Percentiles rank a stretch among this genome's conserved stretches.
Evolutionary conservation across 1,140 invertebrate species (phyloP).

Genomic region (Orius insidiosus): DNA sequence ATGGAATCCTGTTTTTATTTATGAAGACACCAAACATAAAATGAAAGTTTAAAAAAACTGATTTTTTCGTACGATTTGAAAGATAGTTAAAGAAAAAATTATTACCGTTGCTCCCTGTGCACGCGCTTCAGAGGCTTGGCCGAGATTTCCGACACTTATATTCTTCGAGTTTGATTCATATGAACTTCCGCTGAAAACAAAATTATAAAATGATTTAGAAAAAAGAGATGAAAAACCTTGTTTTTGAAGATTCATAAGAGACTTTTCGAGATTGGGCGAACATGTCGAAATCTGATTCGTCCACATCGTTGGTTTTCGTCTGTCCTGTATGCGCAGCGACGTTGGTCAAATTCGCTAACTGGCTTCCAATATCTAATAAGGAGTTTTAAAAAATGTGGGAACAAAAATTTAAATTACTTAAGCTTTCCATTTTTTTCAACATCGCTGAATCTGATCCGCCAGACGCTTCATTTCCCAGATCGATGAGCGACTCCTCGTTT

Average conservation of each 20-base stretch:
- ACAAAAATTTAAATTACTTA: constrained; percentile 22
- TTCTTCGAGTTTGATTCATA: constrained; percentile 54
- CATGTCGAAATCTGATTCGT: constrained; percentile 68
- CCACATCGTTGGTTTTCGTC: constrained; percentile 13
- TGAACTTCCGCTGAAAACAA: constrained; percentile 45
- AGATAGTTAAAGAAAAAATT: no score
- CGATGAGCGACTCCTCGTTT: constrained; percentile 16
- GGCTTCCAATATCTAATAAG: constrained; percentile 20
- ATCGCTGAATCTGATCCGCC: constrained; percentile 4
- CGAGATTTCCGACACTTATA: constrained; percentile 33
- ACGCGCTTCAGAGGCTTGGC: constrained; percentile 18
- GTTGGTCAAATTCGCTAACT: constrained; percentile 22
- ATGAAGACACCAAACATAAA: constrained; percentile 1
- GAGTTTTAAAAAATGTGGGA: constrained; percentile 5
- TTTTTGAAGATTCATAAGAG: constrained; percentile 50
- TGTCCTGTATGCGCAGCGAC: constrained; percentile 24
- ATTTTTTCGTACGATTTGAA: neutral
- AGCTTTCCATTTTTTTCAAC: constrained; percentile 17
- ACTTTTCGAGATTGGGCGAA: constrained; percentile 74
- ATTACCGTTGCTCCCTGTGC: constrained; percentile 22
- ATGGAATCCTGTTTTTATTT: constrained; percentile 13
- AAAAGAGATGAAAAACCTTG: constrained; percentile 29
- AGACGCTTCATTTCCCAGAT: constrained; percentile 15
- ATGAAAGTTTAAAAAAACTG: neutral
- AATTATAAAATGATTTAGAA: neutral